A percentile compares a stretch with the other conserved stretches of the same genome.
These are phyloP conservation scores for Melanocharis versteri DNA, from an alignment of 2,113 vertebrate genomes.

Conservation along the genomic window DNA sequence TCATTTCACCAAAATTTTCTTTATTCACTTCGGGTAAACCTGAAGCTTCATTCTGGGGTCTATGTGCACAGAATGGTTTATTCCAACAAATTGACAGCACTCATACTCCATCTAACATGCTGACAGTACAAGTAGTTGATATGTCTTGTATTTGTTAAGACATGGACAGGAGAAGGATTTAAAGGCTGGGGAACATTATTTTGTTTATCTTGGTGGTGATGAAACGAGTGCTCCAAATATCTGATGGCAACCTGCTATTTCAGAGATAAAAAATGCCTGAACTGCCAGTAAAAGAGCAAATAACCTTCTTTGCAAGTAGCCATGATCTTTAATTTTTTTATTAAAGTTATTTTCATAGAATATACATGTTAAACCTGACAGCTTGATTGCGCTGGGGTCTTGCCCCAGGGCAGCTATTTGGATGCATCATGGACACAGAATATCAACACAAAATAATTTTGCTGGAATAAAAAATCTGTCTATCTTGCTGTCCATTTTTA, in stretches of 20 bases:
- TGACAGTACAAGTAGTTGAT: neutral
- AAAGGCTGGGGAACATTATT: neutral
- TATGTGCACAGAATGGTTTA: neutral
- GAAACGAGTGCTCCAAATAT: neutral
- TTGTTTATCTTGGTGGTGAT: neutral
- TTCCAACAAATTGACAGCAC: neutral
- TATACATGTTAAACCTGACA: conserved; percentile 37
- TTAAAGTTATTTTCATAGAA: neutral
- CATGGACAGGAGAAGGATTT: neutral
- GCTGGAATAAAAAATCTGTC: conserved; percentile 32
- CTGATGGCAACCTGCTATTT: neutral
- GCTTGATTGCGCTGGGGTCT: conserved; percentile 15
- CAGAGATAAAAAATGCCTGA: neutral
- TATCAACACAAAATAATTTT: conserved; percentile 28
- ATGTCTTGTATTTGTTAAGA: neutral
- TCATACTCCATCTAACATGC: neutral
- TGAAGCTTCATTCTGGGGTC: neutral
- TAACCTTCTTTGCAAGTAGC: neutral
- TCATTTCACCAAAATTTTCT: neutral
- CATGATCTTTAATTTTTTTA: conserved; percentile 37
- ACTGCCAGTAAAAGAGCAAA: neutral
- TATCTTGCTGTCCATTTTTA: conserved; percentile 49
- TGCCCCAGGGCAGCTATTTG: conserved; percentile 12
- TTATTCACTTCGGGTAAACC: neutral
- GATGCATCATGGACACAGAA: neutral